phyloP scores from a whole-genome alignment of 2,113 vertebrate genomes.

The Orientallactaga bullata region DNA sequence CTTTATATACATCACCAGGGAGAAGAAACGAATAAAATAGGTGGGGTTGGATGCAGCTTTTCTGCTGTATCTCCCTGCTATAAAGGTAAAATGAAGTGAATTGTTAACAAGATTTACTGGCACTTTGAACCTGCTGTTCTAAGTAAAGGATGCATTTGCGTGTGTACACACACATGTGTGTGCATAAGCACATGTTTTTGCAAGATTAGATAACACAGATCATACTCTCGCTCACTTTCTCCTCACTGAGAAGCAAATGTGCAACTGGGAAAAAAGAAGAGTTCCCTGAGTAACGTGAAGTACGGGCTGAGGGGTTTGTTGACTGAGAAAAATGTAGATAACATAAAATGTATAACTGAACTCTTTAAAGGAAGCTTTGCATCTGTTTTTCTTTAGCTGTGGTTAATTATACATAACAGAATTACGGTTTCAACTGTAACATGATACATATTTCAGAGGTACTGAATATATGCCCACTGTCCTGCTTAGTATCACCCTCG shows the following conservation, averaged over 20 bases:
- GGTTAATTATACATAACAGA: not conserved
- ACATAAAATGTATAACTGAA: not conserved
- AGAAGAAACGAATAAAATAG: not conserved
- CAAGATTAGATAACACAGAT: not conserved
- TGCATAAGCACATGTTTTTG: too few species aligned
- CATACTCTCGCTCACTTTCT: slow-evolving; percentile 1
- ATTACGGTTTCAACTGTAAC: not conserved
- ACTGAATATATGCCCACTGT: not conserved
- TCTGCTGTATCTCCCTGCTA: not conserved
- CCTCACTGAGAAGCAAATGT: not conserved
- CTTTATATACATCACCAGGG: not conserved
- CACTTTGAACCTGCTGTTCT: not conserved
- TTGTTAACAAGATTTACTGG: not conserved
- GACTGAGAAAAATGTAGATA: not conserved
- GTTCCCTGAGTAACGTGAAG: not conserved
- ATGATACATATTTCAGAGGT: not conserved
- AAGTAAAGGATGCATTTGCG: not conserved
- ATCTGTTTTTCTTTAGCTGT: not conserved
- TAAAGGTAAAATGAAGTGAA: not conserved
- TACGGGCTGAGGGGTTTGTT: not conserved
- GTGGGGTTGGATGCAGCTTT: not conserved
- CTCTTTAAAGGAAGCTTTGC: not conserved
- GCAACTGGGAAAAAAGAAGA: not conserved
- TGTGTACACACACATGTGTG: accelerated
- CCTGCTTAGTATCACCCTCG: not conserved